Evolutionary conservation across 2,888 invertebrate species (phyloP), one percentile per base, ranked within the genome.

Genomic region (Drosophila mimica): DNA sequence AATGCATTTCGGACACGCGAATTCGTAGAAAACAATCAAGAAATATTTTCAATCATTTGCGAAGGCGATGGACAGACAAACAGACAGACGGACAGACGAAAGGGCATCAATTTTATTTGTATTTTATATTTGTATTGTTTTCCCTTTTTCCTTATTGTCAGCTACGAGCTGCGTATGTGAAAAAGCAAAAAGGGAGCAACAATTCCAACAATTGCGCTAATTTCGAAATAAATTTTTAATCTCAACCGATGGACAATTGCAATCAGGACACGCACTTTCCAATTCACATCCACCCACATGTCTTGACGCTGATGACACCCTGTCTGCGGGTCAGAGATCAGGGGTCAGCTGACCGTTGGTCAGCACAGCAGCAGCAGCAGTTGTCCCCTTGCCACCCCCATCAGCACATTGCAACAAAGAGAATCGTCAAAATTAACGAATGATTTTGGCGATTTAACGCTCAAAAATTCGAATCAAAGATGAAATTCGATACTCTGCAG

Each of bases 151-250:
- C 43, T 70, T 40, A 52, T 62, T 74, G 64, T 59, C 51, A 53
- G 43, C 68, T 58, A 17, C 7, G 51, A 25, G 20, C 46, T 51
- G 28, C 54, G 62, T 63, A 25, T 53, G 53, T 68, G 53, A 33
- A 15, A 28, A 49, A 70, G 64, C 70, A 70, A 58, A 62, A 79
- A 66, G 84, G 74, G 74, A 78, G 73, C 66, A 88, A 81, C 66
- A 85, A 81, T 83, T 73, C 83, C 77, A 89, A 91, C 92, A 92
- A 92, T 91, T 91, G 91, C 86, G 85, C 92, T 91, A 92, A 91
- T 92, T 91, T 87, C 85, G 83, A 88, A 90, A 87, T 90, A 83
- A 90, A 91, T 89, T 89, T 89, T 88, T 90, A 89, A 91, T 90
- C 88, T 81, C 74, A 68, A 76, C 65, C 69, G 49, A 61, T 38